Evolutionary conservation across 2,888 invertebrate genomes (phyloP).

Genomic region (Zele albiditarsus): DNA sequence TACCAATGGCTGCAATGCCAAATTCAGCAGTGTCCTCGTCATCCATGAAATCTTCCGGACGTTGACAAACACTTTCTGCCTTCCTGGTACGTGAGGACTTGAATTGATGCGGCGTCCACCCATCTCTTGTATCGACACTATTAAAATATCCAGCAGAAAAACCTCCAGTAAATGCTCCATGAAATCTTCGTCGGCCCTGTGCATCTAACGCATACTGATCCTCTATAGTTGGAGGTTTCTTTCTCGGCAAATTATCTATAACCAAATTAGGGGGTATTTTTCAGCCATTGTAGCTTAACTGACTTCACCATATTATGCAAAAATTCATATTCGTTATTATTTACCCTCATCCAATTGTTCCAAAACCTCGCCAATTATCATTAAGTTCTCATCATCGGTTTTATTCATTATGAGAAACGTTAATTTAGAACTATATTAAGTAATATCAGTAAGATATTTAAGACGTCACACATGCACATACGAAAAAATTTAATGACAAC

Average conservation of each 20-base stretch:
- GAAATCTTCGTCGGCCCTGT: conserved; percentile 92
- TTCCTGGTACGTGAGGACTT: conserved; percentile 89
- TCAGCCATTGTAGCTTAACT: neutral
- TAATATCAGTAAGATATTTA: neutral
- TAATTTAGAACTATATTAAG: neutral
- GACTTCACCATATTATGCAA: neutral
- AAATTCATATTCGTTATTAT: neutral
- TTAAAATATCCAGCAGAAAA: conserved; percentile 99
- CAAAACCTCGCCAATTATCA: conserved; percentile 86
- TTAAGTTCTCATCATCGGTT: conserved; percentile 79
- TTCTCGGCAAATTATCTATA: conserved; percentile 84
- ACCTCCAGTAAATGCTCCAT: conserved; percentile 99
- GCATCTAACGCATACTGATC: conserved; percentile 94
- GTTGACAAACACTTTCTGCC: conserved; percentile 75
- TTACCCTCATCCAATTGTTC: conserved; percentile 90
- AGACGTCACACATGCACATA: no score
- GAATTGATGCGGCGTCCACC: conserved; percentile 93
- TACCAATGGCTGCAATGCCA: conserved; percentile 93
- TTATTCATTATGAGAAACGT: conserved; percentile 60
- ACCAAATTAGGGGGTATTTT: conserved; percentile 2
- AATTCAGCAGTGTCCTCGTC: conserved; percentile 95
- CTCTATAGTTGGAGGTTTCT: conserved; percentile 84
- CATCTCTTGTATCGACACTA: conserved; percentile 95
- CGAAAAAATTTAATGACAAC: no score
- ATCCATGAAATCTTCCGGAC: conserved; percentile 98